Conservation (phyloP, 1,140 invertebrate species). For the Metopolophium dirhodum region DNA sequence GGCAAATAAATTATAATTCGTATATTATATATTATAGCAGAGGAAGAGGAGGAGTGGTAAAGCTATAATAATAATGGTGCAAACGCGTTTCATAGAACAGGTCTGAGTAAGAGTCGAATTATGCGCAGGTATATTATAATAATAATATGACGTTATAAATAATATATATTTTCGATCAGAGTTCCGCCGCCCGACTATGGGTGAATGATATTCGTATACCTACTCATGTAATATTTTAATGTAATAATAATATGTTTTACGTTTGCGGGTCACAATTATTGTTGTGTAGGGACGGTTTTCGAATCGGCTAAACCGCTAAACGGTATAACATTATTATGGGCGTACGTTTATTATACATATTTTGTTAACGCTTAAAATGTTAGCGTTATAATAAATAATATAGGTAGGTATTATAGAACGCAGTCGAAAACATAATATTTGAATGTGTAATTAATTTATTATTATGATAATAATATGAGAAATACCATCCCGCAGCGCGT, state of each 20-base stretch:
- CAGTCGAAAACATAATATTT: background rate
- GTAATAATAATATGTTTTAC: background rate
- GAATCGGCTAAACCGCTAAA: background rate
- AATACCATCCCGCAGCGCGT: background rate
- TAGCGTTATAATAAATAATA: background rate
- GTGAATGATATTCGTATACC: background rate
- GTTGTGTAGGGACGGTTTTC: background rate
- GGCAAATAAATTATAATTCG: background rate
- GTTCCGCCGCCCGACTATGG: background rate
- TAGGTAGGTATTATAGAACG: background rate
- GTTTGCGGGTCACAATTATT: background rate
- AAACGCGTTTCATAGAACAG: background rate
- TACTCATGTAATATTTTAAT: background rate
- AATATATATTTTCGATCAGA: background rate
- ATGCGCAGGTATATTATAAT: background rate
- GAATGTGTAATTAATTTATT: too few relatives aligned
- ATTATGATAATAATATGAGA: background rate
- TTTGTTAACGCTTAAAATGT: background rate
- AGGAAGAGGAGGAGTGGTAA: background rate
- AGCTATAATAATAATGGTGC: background rate
- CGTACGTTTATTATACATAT: background rate
- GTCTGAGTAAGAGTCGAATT: background rate
- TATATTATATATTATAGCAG: background rate
- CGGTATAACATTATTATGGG: too few relatives aligned
- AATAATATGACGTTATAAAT: background rate